Evolutionary conservation across 1,140 invertebrate genomes (phyloP), one percentile per base, ranked within the genome.

Genomic region (Lamellibrachia luymesi): DNA sequence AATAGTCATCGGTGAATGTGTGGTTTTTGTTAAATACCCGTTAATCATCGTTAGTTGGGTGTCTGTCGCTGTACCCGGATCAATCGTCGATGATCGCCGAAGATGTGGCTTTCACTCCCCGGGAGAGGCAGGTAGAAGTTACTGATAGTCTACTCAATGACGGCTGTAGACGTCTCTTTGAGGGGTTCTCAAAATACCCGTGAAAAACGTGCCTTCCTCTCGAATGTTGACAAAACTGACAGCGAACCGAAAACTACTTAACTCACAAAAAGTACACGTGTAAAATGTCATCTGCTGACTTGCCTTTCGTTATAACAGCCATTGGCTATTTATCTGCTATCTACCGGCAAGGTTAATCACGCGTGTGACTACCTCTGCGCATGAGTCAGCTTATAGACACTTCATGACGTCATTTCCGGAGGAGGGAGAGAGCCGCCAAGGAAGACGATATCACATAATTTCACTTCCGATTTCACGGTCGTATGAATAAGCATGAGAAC

Each of bases 1-100:
- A 80, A 80, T 80, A 80, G 64, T 80, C 5, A 80, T 22, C 13
- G 13, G 10, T 8, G 64, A 22, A 80, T 80, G 17, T 80, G 64
- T 80, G 64, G 64, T 13, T 80, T 80, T 22, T 13, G 10, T 80
- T 80, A 80, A 80, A 80, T 22, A 22, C 17, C 64, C 64, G 64
- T 80, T 80, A 80, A 80, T 80, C 64, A 80, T 80, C 64, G 64
- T 80, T 80, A 80, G 64, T 80, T 22, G 64, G 64, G 64, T 80
- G 64, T 80, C 64, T 80, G 25, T 80, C 64, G 4, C 64, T 80
- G 64, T 22, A 22, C 17, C 13, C 64, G 52, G 52, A 56, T 56
- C 64, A 80, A 13, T 80, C 64, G 64, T 80, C 64, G 64, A 80
- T 80, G 13, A 80, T 80, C 64, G 64, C 64, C 64, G 64, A 80